phyloP scores from a whole-genome alignment of 2,113 vertebrate species.

The Hippocampus barbouri region DNA sequence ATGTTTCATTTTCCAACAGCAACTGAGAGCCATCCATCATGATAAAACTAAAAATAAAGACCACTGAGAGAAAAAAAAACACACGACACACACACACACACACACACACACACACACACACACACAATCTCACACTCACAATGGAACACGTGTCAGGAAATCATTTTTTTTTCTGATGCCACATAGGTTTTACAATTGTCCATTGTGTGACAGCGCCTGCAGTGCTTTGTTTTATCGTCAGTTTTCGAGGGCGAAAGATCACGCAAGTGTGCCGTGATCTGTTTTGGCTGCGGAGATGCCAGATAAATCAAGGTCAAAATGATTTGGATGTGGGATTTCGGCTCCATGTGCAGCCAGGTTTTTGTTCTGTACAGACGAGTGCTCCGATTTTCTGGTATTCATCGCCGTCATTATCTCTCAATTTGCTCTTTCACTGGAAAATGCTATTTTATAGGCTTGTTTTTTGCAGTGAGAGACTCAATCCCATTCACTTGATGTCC shows the following conservation, averaged over 20 bases:
- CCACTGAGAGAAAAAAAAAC: neutral
- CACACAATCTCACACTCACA: neutral
- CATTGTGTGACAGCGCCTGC: neutral
- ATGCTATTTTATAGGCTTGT: neutral
- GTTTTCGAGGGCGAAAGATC: slow-evolving; percentile 15
- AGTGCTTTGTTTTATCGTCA: slow-evolving; percentile 18
- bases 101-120: neutral
- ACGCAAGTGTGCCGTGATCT: neutral
- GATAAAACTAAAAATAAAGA: neutral
- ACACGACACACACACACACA: neutral
- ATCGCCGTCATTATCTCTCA: neutral
- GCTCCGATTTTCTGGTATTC: neutral
- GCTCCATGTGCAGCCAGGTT: neutral
- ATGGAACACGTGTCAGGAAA: neutral
- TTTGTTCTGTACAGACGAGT: neutral
- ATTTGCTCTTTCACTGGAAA: neutral
- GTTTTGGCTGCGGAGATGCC: slow-evolving; percentile 11
- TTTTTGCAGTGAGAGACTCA: too few species aligned
- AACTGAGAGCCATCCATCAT: neutral
- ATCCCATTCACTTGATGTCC: too few species aligned
- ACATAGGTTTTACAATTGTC: neutral
- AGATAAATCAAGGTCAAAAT: slow-evolving; percentile 19
- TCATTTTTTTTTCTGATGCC: neutral
- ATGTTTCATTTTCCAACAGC: slow-evolving; percentile 22
- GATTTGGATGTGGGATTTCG: neutral